Evolutionary conservation across 2,113 vertebrate species (phyloP).

Genomic region (Ascaphus truei): DNA sequence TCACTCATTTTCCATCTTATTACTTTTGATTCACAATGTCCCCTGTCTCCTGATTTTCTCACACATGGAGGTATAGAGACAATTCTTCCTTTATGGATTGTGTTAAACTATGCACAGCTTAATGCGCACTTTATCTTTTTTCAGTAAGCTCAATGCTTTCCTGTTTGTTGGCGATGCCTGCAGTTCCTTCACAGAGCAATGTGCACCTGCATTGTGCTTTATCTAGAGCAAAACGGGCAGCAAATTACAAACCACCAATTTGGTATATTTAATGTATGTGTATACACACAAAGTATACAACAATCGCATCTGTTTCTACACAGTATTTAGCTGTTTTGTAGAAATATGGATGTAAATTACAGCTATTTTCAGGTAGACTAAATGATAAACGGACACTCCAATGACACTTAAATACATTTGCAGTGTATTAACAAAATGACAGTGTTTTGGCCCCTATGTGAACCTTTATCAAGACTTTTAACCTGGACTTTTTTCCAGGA

Average conservation of each 20-base stretch:
- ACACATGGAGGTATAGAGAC: background rate
- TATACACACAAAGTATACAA: background rate
- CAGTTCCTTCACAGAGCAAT: background rate
- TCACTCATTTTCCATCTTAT: conserved; percentile 8
- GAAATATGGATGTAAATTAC: no score
- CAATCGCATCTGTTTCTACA: background rate
- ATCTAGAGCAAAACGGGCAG: background rate
- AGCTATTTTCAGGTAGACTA: no score
- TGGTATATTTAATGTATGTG: conserved; percentile 15
- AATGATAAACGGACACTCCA: no score
- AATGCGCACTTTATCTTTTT: conserved; percentile 28
- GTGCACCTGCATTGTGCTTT: background rate
- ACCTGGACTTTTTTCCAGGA: no score
- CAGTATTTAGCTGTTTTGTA: no score
- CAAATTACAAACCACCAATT: background rate
- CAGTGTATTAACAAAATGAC: no score
- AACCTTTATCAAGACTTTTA: no score
- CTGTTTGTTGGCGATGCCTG: background rate
- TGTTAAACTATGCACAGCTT: conserved; percentile 19
- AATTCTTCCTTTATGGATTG: conserved; percentile 8
- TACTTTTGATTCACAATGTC: conserved; percentile 17
- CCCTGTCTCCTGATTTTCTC: conserved; percentile 15
- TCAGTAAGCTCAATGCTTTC: background rate
- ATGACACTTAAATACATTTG: no score
- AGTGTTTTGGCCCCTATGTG: no score